Percentiles rank a stretch among this genome's conserved stretches.
These are phyloP conservation scores for Furcula furcula DNA, from an alignment of 2,888 invertebrate species.

Conservation along the genomic window DNA sequence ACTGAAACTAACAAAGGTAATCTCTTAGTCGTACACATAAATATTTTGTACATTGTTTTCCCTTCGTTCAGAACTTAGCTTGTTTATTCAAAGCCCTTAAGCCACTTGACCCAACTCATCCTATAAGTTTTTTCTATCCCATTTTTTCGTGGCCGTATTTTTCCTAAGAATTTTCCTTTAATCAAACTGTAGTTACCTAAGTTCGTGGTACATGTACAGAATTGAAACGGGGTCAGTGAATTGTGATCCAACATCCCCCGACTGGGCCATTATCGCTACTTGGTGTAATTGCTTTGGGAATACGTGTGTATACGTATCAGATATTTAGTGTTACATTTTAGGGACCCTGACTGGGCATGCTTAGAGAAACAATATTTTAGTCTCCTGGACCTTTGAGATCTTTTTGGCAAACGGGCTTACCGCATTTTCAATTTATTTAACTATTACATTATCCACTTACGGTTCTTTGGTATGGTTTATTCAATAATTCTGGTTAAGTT, in stretches of 20 bases:
- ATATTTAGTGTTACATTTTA: conserved; percentile 34
- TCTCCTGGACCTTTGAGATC: conserved; percentile 26
- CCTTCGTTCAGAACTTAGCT: conserved; percentile 26
- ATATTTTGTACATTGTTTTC: conserved; percentile 24
- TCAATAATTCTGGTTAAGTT: conserved; percentile 32
- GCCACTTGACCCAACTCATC: conserved; percentile 32
- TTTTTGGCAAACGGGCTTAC: conserved; percentile 28
- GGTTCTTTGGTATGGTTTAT: conserved; percentile 27
- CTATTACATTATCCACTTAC: too few species aligned
- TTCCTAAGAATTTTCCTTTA: conserved; percentile 23
- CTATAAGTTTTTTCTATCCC: conserved; percentile 30
- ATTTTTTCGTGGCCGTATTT: conserved; percentile 17
- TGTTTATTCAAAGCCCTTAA: conserved; percentile 24
- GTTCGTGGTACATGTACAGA: conserved; percentile 28
- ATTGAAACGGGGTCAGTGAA: conserved; percentile 37
- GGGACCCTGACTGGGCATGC: conserved; percentile 19
- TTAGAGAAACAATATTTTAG: conserved; percentile 27
- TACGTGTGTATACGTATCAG: conserved; percentile 31
- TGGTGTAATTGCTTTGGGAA: conserved; percentile 49
- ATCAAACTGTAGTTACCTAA: conserved; percentile 28
- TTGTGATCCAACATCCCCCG: conserved; percentile 35
- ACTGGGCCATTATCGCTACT: conserved; percentile 37
- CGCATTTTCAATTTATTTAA: conserved; percentile 33
- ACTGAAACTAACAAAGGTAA: neutral
- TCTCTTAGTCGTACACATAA: conserved; percentile 25